A percentile compares a stretch with the other conserved stretches of the same genome.
These are phyloP conservation scores for Eurystomus glaucurus DNA, from an alignment of 2,797 vertebrate genomes.

Conservation along the genomic window DNA sequence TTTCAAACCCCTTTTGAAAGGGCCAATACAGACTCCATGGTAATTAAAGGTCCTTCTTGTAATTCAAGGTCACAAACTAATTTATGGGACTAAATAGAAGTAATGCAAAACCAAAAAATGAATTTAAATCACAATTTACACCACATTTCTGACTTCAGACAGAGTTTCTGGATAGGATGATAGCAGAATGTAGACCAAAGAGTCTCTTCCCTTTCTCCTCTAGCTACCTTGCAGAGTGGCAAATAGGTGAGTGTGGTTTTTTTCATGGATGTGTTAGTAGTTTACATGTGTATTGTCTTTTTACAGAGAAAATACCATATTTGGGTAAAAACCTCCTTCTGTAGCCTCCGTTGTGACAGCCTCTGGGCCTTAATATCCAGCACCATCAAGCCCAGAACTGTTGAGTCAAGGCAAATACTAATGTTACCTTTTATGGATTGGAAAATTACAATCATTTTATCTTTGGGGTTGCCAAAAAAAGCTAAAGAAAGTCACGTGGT, in stretches of 20 bases:
- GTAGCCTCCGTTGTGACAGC: not conserved
- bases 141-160: conserved; percentile 16
- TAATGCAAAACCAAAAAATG: not conserved
- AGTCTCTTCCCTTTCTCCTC: conserved; percentile 7
- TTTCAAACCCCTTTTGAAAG: conserved; percentile 47
- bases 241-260: not conserved
- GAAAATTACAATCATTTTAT: not conserved
- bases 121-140: not conserved
- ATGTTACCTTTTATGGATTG: conserved; percentile 43
- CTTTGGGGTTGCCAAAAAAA: conserved; percentile 6
- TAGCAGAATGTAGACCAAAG: not conserved
- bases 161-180: not conserved
- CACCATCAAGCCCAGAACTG: not conserved
- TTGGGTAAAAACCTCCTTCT: not conserved
- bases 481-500: not conserved
- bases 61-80: conserved; percentile 29
- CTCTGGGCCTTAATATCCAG: not conserved
- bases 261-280: not conserved
- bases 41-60: conserved; percentile 23
- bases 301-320: not conserved
- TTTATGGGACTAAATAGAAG: not conserved
- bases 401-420: not conserved
- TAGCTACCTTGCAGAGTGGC: not conserved
- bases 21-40: not conserved
- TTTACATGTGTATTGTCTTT: not conserved